phyloP scores from a whole-genome alignment of 2,888 invertebrate genomes.

The Callyntrura guangdongensis region DNA sequence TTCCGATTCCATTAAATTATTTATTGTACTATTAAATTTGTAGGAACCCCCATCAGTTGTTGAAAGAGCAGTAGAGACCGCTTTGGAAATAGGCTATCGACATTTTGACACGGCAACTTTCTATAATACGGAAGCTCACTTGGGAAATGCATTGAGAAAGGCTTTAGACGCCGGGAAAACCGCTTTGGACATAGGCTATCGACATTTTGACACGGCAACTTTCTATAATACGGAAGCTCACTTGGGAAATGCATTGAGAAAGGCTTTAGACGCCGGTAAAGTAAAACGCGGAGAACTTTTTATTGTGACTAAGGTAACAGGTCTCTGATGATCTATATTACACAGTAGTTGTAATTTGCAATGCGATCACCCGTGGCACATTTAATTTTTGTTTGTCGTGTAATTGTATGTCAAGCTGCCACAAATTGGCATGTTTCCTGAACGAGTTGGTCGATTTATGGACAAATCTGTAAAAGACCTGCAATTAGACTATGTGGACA shows the following conservation, averaged over 20 bases:
- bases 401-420: constrained; percentile 83
- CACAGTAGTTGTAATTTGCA: too few relatives aligned
- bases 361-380: not conserved
- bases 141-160: constrained; percentile 71
- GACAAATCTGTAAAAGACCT: constrained; percentile 88
- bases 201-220: constrained; percentile 77
- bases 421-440: constrained; percentile 80
- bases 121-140: constrained; percentile 62
- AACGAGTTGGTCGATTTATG: constrained; percentile 80
- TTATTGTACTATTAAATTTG: not conserved
- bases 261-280: constrained; percentile 51
- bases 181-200: too few relatives aligned
- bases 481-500: constrained; percentile 92
- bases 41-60: constrained; percentile 71
- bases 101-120: constrained; percentile 76
- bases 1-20: not conserved
- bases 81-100: constrained; percentile 73
- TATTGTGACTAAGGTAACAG: constrained; percentile 73
- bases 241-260: constrained; percentile 68
- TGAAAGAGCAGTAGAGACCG: constrained; percentile 71
- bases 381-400: not conserved
- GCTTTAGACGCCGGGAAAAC: constrained; percentile 46
- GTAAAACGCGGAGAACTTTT: constrained; percentile 68
- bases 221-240: constrained; percentile 64
- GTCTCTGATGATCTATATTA: not conserved